These are phyloP conservation scores for Cassiopea andromeda DNA, from an alignment of 30 jellyfish, hydroid and myxozoan genomes.

Conservation along the genomic window DNA sequence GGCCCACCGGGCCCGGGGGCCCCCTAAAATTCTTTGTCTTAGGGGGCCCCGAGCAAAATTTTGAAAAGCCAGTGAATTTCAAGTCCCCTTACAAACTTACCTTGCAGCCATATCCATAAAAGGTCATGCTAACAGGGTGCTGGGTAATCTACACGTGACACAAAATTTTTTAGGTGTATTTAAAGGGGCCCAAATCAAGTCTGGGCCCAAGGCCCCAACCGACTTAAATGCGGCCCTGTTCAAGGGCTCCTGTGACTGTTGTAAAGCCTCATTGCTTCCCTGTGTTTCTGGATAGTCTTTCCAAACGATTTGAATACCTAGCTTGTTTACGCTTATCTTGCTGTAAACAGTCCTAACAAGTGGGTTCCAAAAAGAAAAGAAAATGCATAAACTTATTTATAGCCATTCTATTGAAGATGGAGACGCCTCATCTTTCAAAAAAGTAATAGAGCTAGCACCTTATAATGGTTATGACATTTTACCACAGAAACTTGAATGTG, in stretches of 20 bases:
- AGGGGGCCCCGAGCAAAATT: too few species aligned
- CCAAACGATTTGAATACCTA: background rate
- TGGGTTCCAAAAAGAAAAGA: background rate
- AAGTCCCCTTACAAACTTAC: too few species aligned
- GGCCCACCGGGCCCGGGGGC: too few species aligned
- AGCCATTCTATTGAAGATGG: background rate
- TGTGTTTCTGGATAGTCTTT: background rate
- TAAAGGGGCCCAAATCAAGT: too few species aligned
- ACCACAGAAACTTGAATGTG: background rate
- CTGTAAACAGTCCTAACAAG: background rate
- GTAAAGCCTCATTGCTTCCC: background rate
- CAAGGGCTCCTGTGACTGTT: background rate
- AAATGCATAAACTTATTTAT: background rate
- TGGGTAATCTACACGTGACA: too few species aligned
- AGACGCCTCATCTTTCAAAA: background rate
- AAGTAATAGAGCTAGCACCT: background rate
- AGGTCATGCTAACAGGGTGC: too few species aligned
- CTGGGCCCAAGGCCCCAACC: too few species aligned
- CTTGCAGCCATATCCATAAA: too few species aligned
- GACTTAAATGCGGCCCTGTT: too few species aligned
- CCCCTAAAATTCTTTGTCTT: too few species aligned
- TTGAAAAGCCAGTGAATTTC: too few species aligned
- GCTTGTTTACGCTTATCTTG: background rate
- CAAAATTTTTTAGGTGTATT: too few species aligned
- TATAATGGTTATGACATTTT: background rate